Evolutionary conservation across 2,888 invertebrate genomes (phyloP), one percentile per base, ranked within the genome.

Genomic region (Gibbula magus): DNA sequence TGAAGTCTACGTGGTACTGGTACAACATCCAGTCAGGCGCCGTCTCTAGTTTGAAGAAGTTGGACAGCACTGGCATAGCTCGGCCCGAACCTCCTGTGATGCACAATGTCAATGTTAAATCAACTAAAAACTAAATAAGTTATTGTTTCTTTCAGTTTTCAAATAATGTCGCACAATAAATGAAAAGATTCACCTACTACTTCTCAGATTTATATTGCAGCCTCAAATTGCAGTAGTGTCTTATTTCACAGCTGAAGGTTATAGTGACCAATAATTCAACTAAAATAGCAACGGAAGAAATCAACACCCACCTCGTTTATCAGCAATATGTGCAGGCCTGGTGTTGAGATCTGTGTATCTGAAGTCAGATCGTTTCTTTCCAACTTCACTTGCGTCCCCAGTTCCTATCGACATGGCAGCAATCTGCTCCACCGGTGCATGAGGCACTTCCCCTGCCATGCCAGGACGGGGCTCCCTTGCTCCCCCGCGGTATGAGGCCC

Each of bases 1-100:
- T 86, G 83, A 89, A 93, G 75, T 87, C 88, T n/a, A 92, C 91
- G 81, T 90, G 89, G 78, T 93, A 93, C 81, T 92, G 92, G 73
- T 89, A 92, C 18, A 92, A 78, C 35, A 84, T 85, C 88, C 89
- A 91, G 73, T 89, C 84, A 13, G 89, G 88, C 7, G 85, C 82
- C 32, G 83, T 83, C 25, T 87, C 83, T 53, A 92, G 77, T 18
- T 79, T 75, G 83, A 91, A 92, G 81, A 88, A 91, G 81, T 92
- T 92, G 25, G 89, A 83, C 10, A 84, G 77, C 10, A 92, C 67
- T 4, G 84, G 84, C 5, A 91, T 32, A 2, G 81, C 81, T 5
- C 66, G 74, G n/a, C 92, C 92, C 54, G 86, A 84, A 10, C 82
- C 82, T 54, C 92, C 91, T 91, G 81, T 2, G 13, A 8, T 13